Percentiles rank a stretch among this genome's conserved stretches.
Evolutionary conservation across 2,797 vertebrate species (phyloP).

Genomic region (Channallabes apus): DNA sequence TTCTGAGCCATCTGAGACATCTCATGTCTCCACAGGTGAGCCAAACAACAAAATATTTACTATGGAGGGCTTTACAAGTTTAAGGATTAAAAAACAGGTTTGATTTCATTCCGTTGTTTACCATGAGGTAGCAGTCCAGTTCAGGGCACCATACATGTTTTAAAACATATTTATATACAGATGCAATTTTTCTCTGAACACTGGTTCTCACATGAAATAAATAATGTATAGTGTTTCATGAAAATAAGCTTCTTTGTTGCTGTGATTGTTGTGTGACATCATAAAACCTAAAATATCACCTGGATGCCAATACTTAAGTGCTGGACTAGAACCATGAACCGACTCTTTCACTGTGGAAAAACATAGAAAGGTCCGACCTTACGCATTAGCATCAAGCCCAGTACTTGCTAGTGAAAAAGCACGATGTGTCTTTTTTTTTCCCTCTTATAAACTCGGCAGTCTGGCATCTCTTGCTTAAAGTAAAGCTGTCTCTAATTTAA

Average conservation of each 20-base stretch:
- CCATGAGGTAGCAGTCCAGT: neutral
- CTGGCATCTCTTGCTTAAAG: slow-evolving; percentile 55
- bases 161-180: neutral
- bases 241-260: neutral
- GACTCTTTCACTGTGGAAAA: neutral
- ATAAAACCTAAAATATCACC: neutral
- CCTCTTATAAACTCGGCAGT: slow-evolving; percentile 33
- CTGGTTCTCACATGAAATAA: neutral
- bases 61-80: neutral
- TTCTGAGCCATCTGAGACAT: too few species aligned
- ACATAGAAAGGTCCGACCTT: neutral
- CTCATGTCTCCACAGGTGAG: neutral
- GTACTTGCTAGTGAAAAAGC: slow-evolving; percentile 2
- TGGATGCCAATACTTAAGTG: neutral
- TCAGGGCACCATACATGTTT: neutral
- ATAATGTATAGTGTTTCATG: neutral
- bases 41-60: neutral
- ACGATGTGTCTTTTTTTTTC: slow-evolving; percentile 12
- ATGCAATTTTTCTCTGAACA: neutral
- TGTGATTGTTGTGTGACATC: neutral
- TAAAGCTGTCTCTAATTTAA: slow-evolving; percentile 63
- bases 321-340: neutral
- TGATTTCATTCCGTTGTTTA: neutral
- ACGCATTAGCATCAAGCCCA: neutral
- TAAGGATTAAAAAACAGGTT: neutral